Conservation (phyloP, 1,140 invertebrate species). For the Metopolophium dirhodum region DNA sequence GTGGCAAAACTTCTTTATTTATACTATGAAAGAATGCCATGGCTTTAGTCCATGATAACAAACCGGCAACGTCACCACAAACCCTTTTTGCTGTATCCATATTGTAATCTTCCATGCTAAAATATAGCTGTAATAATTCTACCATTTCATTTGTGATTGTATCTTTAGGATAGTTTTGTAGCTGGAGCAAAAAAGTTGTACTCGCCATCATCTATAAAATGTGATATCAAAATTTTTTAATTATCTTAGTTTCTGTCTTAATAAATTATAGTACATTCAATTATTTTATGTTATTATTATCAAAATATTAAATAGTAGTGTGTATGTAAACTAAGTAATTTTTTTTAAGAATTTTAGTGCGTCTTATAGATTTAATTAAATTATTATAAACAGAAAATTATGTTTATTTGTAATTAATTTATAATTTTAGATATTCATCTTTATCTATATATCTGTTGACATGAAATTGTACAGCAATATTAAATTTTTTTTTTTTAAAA, state of each 20-base stretch:
- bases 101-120: constrained; percentile 94
- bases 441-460: background rate
- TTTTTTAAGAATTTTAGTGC: background rate
- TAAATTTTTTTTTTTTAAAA: background rate
- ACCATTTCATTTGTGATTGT: constrained; percentile 97
- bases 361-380: background rate
- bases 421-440: background rate
- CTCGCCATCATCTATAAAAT: constrained; percentile 87
- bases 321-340: too few species aligned
- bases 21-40: constrained; percentile 96
- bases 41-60: constrained; percentile 96
- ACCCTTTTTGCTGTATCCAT: constrained; percentile 95
- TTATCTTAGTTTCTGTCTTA: too few species aligned
- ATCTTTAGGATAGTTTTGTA: constrained; percentile 96
- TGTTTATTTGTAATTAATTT: background rate
- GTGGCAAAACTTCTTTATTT: constrained; percentile 94
- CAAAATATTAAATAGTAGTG: too few species aligned
- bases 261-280: too few species aligned
- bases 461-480: background rate
- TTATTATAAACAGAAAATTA: background rate
- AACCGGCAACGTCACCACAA: constrained; percentile 93
- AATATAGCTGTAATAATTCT: constrained; percentile 89
- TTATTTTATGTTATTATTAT: too few species aligned
- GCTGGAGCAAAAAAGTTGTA: constrained; percentile 88
- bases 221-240: background rate